Base-by-base conservation (phyloP, 2,797 vertebrate species). In the Hapalemur alaotrensis region DNA sequence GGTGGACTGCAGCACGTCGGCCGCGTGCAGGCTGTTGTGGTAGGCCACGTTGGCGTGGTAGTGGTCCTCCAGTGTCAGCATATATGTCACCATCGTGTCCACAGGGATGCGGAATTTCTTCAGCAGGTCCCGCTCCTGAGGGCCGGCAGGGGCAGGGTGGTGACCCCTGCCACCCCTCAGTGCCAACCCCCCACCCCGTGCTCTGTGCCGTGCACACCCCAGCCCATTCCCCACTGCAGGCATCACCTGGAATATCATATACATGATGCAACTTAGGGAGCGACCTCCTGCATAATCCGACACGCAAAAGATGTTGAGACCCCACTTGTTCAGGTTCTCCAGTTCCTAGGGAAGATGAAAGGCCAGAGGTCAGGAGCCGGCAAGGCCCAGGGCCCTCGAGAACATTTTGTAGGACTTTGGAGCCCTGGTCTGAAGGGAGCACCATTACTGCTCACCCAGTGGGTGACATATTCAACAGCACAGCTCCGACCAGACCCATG, bases 11-110 rank as follows among this genome's bases (percentile, higher is more conserved):
- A 99, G 99, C 97, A 99, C 99, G 32, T 99, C 99, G 3, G 99
- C 99, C 0, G 99, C 99, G 10, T 99, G 99, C 96, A 99, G 98
- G 98, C 99, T 99, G 99, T 99, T 99, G 99, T 99, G 99, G 94
- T 99, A 99, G 97, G 99, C 99, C 98, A 99, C 99, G 2, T 99
- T 99, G 59, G 99, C 99, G 30, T 99, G 99, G 98, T 99, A 99
- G 98, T 99, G 99, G 98, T 99, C 99, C 98, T 99, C 99, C 98
- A 99, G 98, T 8, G 99, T 99, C 99, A 99, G 98, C 96, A 99
- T 99, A 70, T 99, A 99, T 1, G 99, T 99, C 97, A 99, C 98
- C 97, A 99, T 99, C 0, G 99, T 99, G 97, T 99, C 99, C 98
- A 99, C 98, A 0, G 99, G 99, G 98, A 99, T 99, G 96, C 97